These are phyloP conservation scores for Sepioteuthis lessoniana DNA, from an alignment of 2,888 invertebrate genomes.

Conservation along the genomic window DNA sequence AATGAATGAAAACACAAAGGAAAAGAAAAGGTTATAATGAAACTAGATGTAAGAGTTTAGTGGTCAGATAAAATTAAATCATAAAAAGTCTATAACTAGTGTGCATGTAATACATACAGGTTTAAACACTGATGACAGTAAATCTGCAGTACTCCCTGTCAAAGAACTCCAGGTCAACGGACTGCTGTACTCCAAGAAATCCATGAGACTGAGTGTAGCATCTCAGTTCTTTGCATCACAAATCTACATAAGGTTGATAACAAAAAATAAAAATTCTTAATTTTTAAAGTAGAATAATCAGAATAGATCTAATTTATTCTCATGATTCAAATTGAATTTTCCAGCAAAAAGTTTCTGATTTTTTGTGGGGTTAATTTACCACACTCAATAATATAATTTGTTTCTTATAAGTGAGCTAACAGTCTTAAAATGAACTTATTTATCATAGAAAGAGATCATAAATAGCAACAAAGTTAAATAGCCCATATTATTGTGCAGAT, in stretches of 20 bases:
- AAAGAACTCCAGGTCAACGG: constrained; percentile 36
- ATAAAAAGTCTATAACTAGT: not conserved
- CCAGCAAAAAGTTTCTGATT: not conserved
- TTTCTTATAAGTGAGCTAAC: not conserved
- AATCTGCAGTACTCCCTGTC: constrained; percentile 46
- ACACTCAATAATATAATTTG: not conserved
- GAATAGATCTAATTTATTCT: not conserved
- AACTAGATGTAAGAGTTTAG: not conserved
- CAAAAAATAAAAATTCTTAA: constrained; percentile 33
- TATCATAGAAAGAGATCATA: not conserved
- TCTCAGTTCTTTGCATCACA: constrained; percentile 42
- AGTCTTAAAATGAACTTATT: not conserved
- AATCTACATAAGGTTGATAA: constrained; percentile 47
- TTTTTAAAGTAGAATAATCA: not conserved
- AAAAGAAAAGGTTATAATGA: not conserved
- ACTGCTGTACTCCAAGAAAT: constrained; percentile 46
- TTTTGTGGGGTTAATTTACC: not conserved
- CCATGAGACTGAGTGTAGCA: constrained; percentile 45
- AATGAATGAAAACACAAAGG: not conserved
- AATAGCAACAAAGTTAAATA: not conserved
- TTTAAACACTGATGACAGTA: constrained; percentile 45
- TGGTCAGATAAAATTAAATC: not conserved
- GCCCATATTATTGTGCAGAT: not conserved
- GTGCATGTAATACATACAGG: constrained; percentile 46
- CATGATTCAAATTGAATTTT: not conserved